These are phyloP conservation scores for Bujurquina vittata DNA, from an alignment of 2,113 vertebrate genomes.

Conservation along the genomic window DNA sequence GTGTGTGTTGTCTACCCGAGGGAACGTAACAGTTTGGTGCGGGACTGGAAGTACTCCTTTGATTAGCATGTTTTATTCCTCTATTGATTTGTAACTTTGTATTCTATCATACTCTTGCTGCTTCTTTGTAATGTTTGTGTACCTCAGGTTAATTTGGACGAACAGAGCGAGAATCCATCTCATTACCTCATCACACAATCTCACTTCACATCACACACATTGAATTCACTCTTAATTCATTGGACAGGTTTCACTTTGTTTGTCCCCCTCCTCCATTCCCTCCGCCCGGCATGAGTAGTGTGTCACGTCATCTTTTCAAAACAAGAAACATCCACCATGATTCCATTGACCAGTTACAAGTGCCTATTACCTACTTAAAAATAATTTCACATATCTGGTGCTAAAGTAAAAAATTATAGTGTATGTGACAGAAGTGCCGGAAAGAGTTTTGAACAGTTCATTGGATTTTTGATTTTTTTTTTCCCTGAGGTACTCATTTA, in stretches of 20 bases:
- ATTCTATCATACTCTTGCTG: slow-evolving; percentile 81
- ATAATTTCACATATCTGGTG: slow-evolving; percentile 50
- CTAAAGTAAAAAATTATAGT: slow-evolving; percentile 47
- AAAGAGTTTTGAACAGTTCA: slow-evolving; percentile 58
- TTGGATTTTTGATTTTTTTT: slow-evolving; percentile 44
- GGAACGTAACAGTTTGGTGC: slow-evolving; percentile 84
- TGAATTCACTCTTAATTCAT: slow-evolving; percentile 57
- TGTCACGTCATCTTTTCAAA: too few relatives aligned
- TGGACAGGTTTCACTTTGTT: slow-evolving; percentile 57
- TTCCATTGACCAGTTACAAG: slow-evolving; percentile 45
- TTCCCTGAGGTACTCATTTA: slow-evolving; percentile 65
- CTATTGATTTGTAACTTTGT: slow-evolving; percentile 66
- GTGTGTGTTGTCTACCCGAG: slow-evolving; percentile 76
- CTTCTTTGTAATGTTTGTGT: slow-evolving; percentile 85
- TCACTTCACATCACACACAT: slow-evolving; percentile 13
- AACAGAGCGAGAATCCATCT: slow-evolving; percentile 82
- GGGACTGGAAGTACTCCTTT: slow-evolving; percentile 89
- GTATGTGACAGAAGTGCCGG: slow-evolving; percentile 30
- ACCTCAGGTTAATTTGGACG: slow-evolving; percentile 92
- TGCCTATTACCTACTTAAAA: slow-evolving; percentile 41
- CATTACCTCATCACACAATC: slow-evolving; percentile 87
- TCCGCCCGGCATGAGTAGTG: slow-evolving; percentile 33
- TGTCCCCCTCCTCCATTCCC: slow-evolving; percentile 45
- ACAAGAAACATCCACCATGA: slow-evolving; percentile 15
- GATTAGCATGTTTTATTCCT: slow-evolving; percentile 79